phyloP scores from a whole-genome alignment of 2,113 vertebrate genomes.

The Murina feae region DNA sequence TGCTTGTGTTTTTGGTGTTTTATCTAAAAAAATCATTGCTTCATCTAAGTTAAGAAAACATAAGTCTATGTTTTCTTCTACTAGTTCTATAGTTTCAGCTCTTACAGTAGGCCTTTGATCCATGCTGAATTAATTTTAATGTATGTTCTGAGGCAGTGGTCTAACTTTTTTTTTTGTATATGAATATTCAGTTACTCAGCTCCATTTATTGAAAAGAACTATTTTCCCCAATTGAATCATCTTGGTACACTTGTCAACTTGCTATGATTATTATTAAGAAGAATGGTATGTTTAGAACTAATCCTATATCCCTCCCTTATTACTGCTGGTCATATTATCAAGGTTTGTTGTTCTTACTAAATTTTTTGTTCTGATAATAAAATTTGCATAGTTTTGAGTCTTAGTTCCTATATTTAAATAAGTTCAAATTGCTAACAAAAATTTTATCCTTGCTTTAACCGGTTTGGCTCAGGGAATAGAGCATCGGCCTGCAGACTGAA shows the following conservation, averaged over 20 bases:
- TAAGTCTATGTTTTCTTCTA: not conserved
- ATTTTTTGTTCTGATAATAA: not conserved
- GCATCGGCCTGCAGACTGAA: too few relatives aligned
- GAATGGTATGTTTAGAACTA: not conserved
- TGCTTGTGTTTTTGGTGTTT: not conserved
- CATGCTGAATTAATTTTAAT: not conserved
- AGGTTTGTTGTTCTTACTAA: not conserved
- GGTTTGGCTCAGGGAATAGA: too few relatives aligned
- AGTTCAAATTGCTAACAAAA: not conserved
- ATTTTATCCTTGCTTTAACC: not conserved
- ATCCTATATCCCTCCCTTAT: not conserved
- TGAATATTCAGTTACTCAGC: not conserved
- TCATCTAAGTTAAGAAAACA: not conserved
- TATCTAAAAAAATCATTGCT: not conserved
- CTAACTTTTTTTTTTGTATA: not conserved
- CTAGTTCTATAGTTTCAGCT: not conserved
- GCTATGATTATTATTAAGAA: not conserved
- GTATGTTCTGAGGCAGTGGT: not conserved
- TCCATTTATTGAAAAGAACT: not conserved
- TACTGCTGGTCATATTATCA: not conserved
- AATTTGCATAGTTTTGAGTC: not conserved
- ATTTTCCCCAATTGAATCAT: not conserved
- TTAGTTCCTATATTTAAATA: not conserved
- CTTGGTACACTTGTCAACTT: not conserved
- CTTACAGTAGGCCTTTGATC: not conserved